Evolutionary conservation across 2,888 invertebrate genomes (phyloP), one percentile per base, ranked within the genome.

Genomic region (Clusia tigrina): DNA sequence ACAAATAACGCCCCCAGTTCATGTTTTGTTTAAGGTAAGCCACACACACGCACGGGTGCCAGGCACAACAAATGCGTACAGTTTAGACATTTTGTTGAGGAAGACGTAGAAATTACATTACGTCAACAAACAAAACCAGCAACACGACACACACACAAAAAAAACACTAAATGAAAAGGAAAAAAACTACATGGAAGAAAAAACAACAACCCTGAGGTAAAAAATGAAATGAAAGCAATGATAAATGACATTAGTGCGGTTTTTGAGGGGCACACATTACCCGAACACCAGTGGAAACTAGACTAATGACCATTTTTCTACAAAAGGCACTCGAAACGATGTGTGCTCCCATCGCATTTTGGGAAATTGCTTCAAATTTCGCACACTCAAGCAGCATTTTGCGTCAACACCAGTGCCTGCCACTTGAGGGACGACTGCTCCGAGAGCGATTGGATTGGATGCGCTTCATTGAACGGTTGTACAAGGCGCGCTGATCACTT

Each of bases 1-100:
- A 77, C 77, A 76, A 76, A 77, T 77, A 76, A 71, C 75, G 73
- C 71, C 73, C 67, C 68, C n/a, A n/a, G 46, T 42, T 6, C 42
- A 15, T 42, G 12, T 12, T 5, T 12, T 32, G 32, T 32, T 32
- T 32, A 32, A 32, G 42, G n/a, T n/a, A n/a, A n/a, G n/a, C n/a
- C n/a, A n/a, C n/a, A n/a, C n/a, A n/a, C n/a, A n/a, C n/a, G n/a
- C n/a, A n/a, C n/a, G n/a, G n/a, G n/a, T n/a, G n/a, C n/a, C n/a
- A n/a, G n/a, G n/a, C n/a, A n/a, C n/a, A n/a, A n/a, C n/a, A n/a
- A n/a, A n/a, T n/a, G n/a, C n/a, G n/a, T n/a, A n/a, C n/a, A n/a
- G 10, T 42, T 42, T 10, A n/a, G 10, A 42, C n/a, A 42, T 42
- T 5, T 5, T 6, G 2, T n/a, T 42, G 26, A 55, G 25, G 58